Base-by-base conservation (phyloP, 2,888 invertebrate genomes). In the Patella depressa region DNA sequence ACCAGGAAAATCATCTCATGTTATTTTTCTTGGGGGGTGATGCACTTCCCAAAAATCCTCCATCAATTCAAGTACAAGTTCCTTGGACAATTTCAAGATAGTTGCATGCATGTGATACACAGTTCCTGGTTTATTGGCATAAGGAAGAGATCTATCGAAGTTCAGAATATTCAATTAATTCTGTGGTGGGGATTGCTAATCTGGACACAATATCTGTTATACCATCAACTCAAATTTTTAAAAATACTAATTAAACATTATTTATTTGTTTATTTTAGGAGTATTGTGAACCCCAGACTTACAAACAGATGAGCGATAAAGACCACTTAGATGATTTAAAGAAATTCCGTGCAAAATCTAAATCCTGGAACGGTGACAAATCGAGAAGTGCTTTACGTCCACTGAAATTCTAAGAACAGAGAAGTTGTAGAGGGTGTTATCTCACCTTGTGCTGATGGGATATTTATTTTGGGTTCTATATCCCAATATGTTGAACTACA, bases 261-360 rank as follows among this genome's bases (percentile, higher is more conserved):
- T 53, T 17, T 57, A 12, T 72, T n/a, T 71, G 74, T 65, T 24
- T 72, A 55, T 86, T 85, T 7, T 84, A 94, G 45, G 93, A 93
- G 0, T 92, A 96, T 73, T 96, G 96, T 88, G 94, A 93, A 55
- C 96, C 96, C 0, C 92, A 93, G 72, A 93, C 93, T 0, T 97
- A 98, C 91, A 94, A 94, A 59, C 95, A 96, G 76, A 98, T 98
- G 98, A 89, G 95, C 80, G 95, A 98, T 90, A 96, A 96, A 0
- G 93, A 94, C 74, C 95, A 96, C 90, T 94, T 94, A 79, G 93
- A 94, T 4, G 95, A 95, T 80, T 93, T 97, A 76, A 93, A 94
- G 75, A 94, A 94, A 82, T 97, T 96, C 90, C 93, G 96, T 71
- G 94, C 94, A 85, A 95, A 96, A 90, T 95, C 95, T 84, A 96